Base-by-base conservation (phyloP, 1,140 invertebrate species). In the Maconellicoccus hirsutus region DNA sequence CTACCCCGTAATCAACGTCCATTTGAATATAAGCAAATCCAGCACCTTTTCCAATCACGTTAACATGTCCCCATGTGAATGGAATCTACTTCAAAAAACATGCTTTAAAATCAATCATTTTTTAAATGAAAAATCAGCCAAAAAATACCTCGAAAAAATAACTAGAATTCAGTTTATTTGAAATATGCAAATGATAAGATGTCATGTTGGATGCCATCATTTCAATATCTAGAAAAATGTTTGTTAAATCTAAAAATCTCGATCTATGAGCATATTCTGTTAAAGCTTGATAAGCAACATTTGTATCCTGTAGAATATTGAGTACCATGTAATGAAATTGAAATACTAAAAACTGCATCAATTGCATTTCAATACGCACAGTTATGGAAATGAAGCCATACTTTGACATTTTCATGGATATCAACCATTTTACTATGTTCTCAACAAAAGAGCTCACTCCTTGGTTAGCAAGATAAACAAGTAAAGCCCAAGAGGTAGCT, bases 211-310 rank as follows among this genome's bases (percentile, higher is more conserved):
- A 74, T 38, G 80, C 78, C 1, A 81, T 81, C 0, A 82, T 76
- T 72, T 83, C 79, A 22, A 85, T 70, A 0, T 73, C 74, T 0
- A 86, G 75, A 59, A 78, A 76, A 76, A 87, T 80, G 42, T 84
- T 78, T 63, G 84, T 86, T 39, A 86, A 80, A 69, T 84, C 84
- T 22, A 85, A 76, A 25, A 86, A 79, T 27, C 84, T 77, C 19
- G 85, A 82, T 52, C 83, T 75, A 75, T 83, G 82, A 0, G 85
- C 82, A 76, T 82, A 86, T 73, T 83, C 81, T 3, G 80, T 83
- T 72, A 87, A 75, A 1, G 86, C 85, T 78, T 86, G 81, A 74
- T 85, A 78, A 4, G 85, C 85, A 16, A 84, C 77, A 69, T 84
- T 75, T 0, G 85, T 84, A 75, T 87, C 86, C 84, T 85, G 73